Conservation (phyloP, 2,113 vertebrate species). For the Fukomys damarensis region DNA sequence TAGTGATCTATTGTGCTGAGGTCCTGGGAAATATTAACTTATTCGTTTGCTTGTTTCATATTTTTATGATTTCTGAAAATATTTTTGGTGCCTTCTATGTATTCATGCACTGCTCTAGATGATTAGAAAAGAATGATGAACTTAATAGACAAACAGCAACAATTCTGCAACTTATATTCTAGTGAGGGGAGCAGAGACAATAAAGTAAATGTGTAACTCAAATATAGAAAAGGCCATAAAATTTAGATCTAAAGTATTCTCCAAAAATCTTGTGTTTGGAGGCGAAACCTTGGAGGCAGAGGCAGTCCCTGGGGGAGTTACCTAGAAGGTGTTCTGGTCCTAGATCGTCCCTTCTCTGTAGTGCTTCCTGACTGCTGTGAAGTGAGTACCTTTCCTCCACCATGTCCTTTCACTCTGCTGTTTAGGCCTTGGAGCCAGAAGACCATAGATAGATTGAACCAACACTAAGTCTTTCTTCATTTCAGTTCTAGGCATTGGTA, state of each 20-base stretch:
- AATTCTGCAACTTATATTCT: background rate
- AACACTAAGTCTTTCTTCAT: background rate
- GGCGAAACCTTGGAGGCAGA: background rate
- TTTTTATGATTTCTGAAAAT: background rate
- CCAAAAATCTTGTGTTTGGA: background rate
- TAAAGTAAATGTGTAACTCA: background rate
- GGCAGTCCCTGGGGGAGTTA: background rate
- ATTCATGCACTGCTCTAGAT: background rate
- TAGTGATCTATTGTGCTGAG: background rate
- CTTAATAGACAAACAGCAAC: background rate
- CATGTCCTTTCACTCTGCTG: background rate
- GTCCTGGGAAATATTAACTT: background rate
- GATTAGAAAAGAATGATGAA: background rate
- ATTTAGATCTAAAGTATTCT: background rate
- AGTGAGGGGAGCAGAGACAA: background rate
- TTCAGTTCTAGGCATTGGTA: background rate
- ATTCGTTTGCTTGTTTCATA: background rate
- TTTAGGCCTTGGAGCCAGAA: background rate
- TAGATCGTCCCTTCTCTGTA: background rate
- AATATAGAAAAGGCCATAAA: background rate
- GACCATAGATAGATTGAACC: background rate
- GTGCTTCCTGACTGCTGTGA: background rate
- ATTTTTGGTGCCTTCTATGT: background rate
- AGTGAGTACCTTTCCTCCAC: background rate
- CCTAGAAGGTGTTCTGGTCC: background rate